Percentiles rank a stretch among this genome's conserved stretches.
Evolutionary conservation across 2,888 invertebrate species (phyloP).

Genomic region (Panopea generosa): DNA sequence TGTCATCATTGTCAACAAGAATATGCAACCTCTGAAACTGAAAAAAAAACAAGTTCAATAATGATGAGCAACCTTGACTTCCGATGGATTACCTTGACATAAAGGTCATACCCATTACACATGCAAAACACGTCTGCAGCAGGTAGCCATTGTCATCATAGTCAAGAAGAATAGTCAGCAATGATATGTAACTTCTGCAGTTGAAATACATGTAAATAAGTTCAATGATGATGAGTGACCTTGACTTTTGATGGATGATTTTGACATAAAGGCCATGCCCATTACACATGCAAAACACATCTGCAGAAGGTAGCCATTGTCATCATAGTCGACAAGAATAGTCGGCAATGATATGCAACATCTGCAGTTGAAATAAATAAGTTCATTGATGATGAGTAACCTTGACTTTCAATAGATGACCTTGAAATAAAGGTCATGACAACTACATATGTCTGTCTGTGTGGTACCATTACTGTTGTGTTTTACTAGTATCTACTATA

Average conservation of each 20-base stretch:
- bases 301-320: constrained; percentile 98
- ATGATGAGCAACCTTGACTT: no score
- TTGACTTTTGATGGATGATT: no score
- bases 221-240: no score
- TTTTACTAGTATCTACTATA: no score
- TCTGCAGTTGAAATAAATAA: constrained; percentile 86
- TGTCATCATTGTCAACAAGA: no score
- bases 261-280: constrained; percentile 97
- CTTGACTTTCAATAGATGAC: no score
- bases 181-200: constrained; percentile 94
- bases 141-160: constrained; percentile 99
- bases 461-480: neutral
- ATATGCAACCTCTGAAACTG: no score
- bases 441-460: no score
- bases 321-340: constrained; percentile 98
- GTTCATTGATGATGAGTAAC: no score
- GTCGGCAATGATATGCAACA: no score
- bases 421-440: no score
- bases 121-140: constrained; percentile 98
- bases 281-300: constrained; percentile 99
- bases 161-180: constrained; percentile 97
- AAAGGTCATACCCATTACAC: constrained; percentile 98
- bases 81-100: constrained; percentile 98
- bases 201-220: constrained; percentile 73
- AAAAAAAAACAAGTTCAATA: neutral